Evolutionary conservation across 92 coral and sea anemone species (phyloP).

Genomic region (Porites cylindrica): DNA sequence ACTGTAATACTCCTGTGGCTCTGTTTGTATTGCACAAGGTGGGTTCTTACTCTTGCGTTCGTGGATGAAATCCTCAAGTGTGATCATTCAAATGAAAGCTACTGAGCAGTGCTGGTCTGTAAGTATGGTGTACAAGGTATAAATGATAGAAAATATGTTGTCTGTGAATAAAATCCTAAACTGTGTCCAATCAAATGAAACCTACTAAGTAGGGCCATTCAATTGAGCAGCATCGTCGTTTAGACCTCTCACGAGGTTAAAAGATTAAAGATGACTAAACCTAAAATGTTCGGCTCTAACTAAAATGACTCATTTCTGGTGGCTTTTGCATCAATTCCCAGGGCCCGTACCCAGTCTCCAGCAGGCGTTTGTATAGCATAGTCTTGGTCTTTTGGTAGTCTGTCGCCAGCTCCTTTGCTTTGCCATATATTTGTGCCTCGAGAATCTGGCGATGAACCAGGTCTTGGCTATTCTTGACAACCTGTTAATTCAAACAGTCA

Average conservation of each 20-base stretch:
- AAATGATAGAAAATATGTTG: too few species aligned
- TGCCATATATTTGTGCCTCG: conserved; percentile 62
- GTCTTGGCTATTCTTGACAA: conserved; percentile 65
- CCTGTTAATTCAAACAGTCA: conserved; percentile 15
- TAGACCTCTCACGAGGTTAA: background rate
- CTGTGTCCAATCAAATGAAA: too few species aligned
- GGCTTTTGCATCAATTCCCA: conserved; percentile 98
- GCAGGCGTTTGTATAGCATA: conserved; percentile 70
- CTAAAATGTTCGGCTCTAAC: background rate
- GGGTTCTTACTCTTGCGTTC: too few species aligned
- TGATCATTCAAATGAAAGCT: too few species aligned
- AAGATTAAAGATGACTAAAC: background rate
- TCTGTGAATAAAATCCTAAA: too few species aligned
- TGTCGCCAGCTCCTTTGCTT: conserved; percentile 78
- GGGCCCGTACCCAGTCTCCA: conserved; percentile 68
- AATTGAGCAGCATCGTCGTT: background rate
- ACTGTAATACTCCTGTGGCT: too few species aligned
- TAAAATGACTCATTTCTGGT: conserved; percentile 76
- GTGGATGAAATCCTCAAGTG: too few species aligned
- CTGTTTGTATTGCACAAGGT: too few species aligned
- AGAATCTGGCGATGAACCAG: conserved; percentile 43
- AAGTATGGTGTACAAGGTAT: too few species aligned
- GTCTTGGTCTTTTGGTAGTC: conserved; percentile 82
- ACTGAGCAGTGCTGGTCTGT: too few species aligned
- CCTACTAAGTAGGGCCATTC: too few species aligned